Conservation (phyloP, 2,797 vertebrate species). For the Cheirogaleus major region DNA sequence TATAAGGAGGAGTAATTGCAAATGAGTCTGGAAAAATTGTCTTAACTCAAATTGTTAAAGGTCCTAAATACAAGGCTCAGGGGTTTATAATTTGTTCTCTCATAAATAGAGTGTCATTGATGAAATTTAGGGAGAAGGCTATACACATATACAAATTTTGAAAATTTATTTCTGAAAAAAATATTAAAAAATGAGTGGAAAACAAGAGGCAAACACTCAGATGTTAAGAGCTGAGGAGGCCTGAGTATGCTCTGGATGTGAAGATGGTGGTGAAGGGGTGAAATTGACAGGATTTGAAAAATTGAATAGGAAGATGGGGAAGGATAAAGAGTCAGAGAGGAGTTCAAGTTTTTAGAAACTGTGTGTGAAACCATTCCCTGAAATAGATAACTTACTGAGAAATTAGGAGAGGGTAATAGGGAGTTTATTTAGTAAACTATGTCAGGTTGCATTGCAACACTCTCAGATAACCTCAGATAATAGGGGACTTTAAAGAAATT, state of each 20-base stretch:
- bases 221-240: background rate
- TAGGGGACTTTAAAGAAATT: background rate
- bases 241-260: background rate
- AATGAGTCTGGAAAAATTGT: background rate
- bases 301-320: background rate
- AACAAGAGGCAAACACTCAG: background rate
- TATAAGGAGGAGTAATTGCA: background rate
- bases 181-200: background rate
- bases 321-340: background rate
- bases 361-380: background rate
- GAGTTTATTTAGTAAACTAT: background rate
- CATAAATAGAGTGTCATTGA: background rate
- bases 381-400: background rate
- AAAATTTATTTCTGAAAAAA: background rate
- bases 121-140: background rate
- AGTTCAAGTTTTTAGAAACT: background rate
- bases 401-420: background rate
- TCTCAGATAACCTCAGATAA: background rate
- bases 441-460: background rate
- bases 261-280: background rate
- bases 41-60: background rate
- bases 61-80: background rate
- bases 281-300: background rate
- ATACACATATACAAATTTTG: background rate
- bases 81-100: background rate